These are phyloP conservation scores for Circaetus cinerascens DNA, from an alignment of 2,113 vertebrate species.

Conservation along the genomic window DNA sequence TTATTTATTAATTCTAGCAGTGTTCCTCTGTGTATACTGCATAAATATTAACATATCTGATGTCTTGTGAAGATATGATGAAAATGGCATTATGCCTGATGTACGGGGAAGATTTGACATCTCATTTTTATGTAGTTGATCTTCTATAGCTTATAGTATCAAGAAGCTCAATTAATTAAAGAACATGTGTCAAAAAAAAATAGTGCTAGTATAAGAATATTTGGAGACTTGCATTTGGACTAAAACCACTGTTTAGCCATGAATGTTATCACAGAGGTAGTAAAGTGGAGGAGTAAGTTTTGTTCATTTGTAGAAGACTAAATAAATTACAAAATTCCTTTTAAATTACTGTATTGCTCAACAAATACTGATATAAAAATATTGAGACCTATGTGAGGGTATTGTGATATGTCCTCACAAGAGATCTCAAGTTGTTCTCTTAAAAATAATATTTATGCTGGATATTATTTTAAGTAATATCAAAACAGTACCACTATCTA, in stretches of 20 bases:
- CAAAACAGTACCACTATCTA: not conserved
- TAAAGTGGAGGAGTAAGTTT: not conserved
- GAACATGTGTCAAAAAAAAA: not conserved
- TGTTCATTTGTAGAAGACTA: not conserved
- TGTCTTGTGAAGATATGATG: slow-evolving; percentile 37
- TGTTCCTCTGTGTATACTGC: slow-evolving; percentile 60
- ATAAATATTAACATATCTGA: slow-evolving; percentile 77
- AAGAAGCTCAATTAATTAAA: slow-evolving; percentile 65
- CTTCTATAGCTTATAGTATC: slow-evolving; percentile 40
- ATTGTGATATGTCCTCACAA: not conserved
- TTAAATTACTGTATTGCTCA: not conserved
- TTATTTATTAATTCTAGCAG: slow-evolving; percentile 77
- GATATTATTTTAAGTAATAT: not conserved
- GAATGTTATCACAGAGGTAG: not conserved
- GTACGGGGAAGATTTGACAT: slow-evolving; percentile 34
- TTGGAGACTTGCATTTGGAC: not conserved
- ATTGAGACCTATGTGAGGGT: not conserved
- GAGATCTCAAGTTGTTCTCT: not conserved
- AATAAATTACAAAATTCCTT: not conserved
- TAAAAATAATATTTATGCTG: not conserved
- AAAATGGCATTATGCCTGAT: slow-evolving; percentile 51
- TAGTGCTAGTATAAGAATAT: not conserved
- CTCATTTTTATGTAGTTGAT: slow-evolving; percentile 50
- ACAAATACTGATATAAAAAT: not conserved
- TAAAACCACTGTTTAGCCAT: not conserved